These are phyloP conservation scores for Enchytraeus crypticus DNA, from an alignment of 2,888 invertebrate genomes.

Conservation along the genomic window DNA sequence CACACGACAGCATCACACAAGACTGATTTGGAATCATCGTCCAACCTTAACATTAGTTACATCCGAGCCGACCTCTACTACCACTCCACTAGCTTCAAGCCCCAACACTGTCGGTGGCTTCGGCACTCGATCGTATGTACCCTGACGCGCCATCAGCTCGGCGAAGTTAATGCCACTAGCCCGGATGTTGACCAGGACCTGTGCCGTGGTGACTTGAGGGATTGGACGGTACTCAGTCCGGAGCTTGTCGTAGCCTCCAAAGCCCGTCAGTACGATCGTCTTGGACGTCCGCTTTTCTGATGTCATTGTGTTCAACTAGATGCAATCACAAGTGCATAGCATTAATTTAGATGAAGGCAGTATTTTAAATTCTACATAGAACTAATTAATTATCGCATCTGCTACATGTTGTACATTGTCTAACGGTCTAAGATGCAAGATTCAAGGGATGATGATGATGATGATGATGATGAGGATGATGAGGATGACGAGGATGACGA, in stretches of 20 bases:
- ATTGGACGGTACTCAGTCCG: slow-evolving; percentile 12
- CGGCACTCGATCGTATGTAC: slow-evolving; percentile 14
- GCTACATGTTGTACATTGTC: too few relatives aligned
- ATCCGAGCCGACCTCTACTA: slow-evolving; percentile 16
- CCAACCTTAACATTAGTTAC: slow-evolving; percentile 41
- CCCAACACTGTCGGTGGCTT: slow-evolving; percentile 19
- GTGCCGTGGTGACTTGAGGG: slow-evolving; percentile 10
- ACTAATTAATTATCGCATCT: too few relatives aligned
- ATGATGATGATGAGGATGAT: too few relatives aligned
- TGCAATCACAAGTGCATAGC: too few relatives aligned
- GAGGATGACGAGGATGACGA: too few relatives aligned
- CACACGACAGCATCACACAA: background rate
- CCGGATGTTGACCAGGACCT: slow-evolving; percentile 21
- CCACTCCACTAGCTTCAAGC: slow-evolving; percentile 15
- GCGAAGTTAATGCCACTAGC: slow-evolving; percentile 23
- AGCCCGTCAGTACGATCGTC: slow-evolving; percentile 16
- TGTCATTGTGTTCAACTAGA: too few relatives aligned
- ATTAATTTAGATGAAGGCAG: too few relatives aligned
- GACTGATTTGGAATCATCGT: background rate
- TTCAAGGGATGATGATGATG: too few relatives aligned
- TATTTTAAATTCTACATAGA: too few relatives aligned
- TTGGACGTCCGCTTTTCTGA: too few relatives aligned
- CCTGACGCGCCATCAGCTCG: slow-evolving; percentile 20
- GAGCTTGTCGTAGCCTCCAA: slow-evolving; percentile 22
- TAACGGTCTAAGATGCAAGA: too few relatives aligned